Conservation (phyloP, 1,140 invertebrate genomes). For the Prorops nasuta region DNA sequence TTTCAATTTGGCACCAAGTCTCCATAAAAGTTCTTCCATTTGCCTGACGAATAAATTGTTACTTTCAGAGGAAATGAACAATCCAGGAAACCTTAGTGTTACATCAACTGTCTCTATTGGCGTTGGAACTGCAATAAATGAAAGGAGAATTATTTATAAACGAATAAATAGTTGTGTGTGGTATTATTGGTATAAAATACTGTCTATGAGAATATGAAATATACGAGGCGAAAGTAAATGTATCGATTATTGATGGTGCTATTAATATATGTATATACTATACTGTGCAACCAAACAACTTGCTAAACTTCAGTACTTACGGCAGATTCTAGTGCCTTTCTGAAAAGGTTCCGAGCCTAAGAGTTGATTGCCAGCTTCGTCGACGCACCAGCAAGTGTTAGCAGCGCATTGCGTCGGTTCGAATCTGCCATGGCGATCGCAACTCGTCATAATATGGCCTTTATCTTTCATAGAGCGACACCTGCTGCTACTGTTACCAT, state of each 20-base stretch:
- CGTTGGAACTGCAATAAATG: slow-evolving; percentile 55
- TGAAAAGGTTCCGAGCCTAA: slow-evolving; percentile 64
- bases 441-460: slow-evolving; percentile 60
- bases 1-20: slow-evolving; percentile 58
- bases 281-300: no score
- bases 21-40: slow-evolving; percentile 54
- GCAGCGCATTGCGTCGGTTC: slow-evolving; percentile 72
- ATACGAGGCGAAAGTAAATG: background rate
- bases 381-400: slow-evolving; percentile 80
- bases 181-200: no score
- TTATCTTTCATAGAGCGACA: slow-evolving; percentile 64
- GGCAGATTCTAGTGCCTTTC: slow-evolving; percentile 61
- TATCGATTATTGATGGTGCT: no score
- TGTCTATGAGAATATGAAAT: background rate
- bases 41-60: slow-evolving; percentile 58
- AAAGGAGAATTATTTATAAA: slow-evolving; percentile 1
- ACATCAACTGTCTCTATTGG: slow-evolving; percentile 64
- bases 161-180: slow-evolving; percentile 15
- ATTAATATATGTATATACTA: no score
- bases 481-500: slow-evolving; percentile 50
- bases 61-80: slow-evolving; percentile 55
- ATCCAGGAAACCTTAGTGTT: slow-evolving; percentile 62
- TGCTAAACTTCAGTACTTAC: slow-evolving; percentile 59
- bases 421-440: slow-evolving; percentile 69
- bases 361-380: slow-evolving; percentile 78